phyloP scores from a whole-genome alignment of 2,113 vertebrate species.

The Zosterops lateralis region DNA sequence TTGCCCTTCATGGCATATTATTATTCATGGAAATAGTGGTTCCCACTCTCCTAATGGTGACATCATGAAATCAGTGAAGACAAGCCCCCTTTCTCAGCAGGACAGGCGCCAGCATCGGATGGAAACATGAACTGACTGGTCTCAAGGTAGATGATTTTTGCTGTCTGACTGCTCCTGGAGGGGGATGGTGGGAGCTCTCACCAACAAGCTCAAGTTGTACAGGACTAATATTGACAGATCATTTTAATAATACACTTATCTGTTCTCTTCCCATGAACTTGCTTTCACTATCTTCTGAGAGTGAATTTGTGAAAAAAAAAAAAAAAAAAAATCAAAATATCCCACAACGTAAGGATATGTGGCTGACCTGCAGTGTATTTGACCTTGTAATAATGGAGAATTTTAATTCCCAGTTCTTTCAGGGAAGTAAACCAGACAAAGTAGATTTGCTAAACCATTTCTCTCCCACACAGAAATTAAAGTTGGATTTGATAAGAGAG shows the following conservation, averaged over 20 bases:
- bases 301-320: neutral
- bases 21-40: neutral
- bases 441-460: neutral
- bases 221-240: neutral
- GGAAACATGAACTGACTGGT: slow-evolving; percentile 13
- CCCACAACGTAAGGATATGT: neutral
- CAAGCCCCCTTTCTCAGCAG: slow-evolving; percentile 39
- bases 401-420: neutral
- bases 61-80: slow-evolving; percentile 30
- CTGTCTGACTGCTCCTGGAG: neutral
- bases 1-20: neutral
- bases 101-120: neutral
- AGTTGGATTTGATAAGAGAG: neutral
- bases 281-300: neutral
- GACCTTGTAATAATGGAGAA: neutral
- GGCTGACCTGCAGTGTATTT: neutral
- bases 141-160: slow-evolving; percentile 11
- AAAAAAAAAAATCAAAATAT: neutral
- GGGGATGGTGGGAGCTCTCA: neutral
- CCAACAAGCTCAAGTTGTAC: neutral
- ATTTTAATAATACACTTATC: neutral
- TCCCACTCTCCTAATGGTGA: slow-evolving; percentile 23
- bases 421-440: neutral
- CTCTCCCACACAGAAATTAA: neutral
- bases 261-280: neutral